Conservation (phyloP, 2,113 vertebrate species). For the Actenoides lindsayi region DNA sequence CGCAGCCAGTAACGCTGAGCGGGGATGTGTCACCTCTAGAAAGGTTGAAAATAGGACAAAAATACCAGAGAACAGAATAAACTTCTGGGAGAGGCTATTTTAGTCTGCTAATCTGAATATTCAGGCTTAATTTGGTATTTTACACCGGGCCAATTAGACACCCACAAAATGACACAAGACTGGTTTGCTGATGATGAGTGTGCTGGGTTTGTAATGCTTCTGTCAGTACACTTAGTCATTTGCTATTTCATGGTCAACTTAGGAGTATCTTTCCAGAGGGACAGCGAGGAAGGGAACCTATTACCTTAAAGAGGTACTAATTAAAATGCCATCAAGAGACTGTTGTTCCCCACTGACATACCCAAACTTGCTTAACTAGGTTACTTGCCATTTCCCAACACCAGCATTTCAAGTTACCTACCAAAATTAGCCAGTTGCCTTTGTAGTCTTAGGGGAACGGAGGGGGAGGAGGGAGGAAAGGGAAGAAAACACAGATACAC, state of each 20-base stretch:
- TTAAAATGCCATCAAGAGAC: neutral
- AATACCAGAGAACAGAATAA: constrained; percentile 58
- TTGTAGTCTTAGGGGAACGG: neutral
- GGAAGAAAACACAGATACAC: accelerated
- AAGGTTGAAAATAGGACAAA: constrained; percentile 71
- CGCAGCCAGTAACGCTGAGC: constrained; percentile 48
- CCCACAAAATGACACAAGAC: constrained; percentile 34
- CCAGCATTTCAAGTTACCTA: neutral
- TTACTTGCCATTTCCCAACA: neutral
- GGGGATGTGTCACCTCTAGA: constrained; percentile 62
- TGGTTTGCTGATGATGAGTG: neutral
- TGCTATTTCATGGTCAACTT: constrained; percentile 1
- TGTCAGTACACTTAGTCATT: neutral
- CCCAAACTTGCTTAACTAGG: neutral
- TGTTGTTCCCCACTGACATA: neutral
- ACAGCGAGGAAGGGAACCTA: neutral
- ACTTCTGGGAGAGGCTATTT: constrained; percentile 53
- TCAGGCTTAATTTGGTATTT: constrained; percentile 54
- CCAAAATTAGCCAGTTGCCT: neutral
- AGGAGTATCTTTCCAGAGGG: neutral
- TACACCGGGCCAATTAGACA: constrained; percentile 13
- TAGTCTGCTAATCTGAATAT: constrained; percentile 23
- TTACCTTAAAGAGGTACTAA: neutral
- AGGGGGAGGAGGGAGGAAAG: accelerated
- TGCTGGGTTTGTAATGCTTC: neutral